phyloP scores from a whole-genome alignment of 2,797 vertebrate species.

The Coilia nasus region DNA sequence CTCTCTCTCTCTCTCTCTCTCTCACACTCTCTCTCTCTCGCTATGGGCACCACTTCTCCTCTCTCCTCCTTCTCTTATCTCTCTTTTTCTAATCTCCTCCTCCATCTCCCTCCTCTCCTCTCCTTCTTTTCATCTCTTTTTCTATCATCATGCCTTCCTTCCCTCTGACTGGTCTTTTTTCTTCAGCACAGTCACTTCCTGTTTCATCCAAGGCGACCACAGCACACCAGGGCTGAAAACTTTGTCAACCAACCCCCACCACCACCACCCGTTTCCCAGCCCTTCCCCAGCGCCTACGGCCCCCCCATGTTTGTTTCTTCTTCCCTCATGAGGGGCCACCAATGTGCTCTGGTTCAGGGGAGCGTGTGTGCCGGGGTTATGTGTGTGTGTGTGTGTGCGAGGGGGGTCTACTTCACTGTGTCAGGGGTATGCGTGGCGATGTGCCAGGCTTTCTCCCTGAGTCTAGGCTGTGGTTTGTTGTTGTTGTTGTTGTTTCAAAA shows the following conservation, averaged over 20 bases:
- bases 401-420: not conserved
- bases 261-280: too few relatives aligned
- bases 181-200: not conserved
- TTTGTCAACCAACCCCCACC: constrained; percentile 37
- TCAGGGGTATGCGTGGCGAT: not conserved
- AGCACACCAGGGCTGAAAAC: constrained; percentile 50
- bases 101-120: constrained; percentile 19
- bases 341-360: not conserved
- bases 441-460: not conserved
- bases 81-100: constrained; percentile 30
- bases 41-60: constrained; percentile 5
- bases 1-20: too few relatives aligned
- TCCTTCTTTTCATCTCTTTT: too few relatives aligned
- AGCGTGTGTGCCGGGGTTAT: not conserved
- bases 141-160: not conserved
- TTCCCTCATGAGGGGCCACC: not conserved
- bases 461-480: not conserved
- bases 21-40: not conserved
- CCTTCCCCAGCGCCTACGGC: not conserved
- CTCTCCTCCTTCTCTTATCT: constrained; percentile 15
- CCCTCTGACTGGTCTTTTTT: not conserved
- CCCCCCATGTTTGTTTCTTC: not conserved
- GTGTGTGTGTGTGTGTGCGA: too few relatives aligned
- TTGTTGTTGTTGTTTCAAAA: constrained; percentile 20
- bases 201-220: not conserved